Evolutionary conservation across 35 echinoderm and acorn worm species (phyloP), one percentile per base, ranked within the genome.

Genomic region (Holothuria glaberrima): DNA sequence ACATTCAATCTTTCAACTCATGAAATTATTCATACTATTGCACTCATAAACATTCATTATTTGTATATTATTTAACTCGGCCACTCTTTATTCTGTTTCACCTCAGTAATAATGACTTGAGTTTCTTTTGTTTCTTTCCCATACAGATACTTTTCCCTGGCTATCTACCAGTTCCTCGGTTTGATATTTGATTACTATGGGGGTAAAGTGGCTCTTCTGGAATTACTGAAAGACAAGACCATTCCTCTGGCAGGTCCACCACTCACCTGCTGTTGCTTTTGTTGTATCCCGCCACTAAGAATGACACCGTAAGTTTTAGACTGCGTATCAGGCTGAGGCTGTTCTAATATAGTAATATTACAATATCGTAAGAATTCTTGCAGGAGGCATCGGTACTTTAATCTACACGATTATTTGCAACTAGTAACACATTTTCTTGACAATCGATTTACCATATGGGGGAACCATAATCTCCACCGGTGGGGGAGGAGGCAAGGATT

Each of bases 131-230:
- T 9, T 54, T 12, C 12, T 9, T 54, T 54, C 50, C 16, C 16
- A 14, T 54, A 54, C 50, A 98, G 96, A 30, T 94, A 94, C 75
- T 94, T 98, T 30, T 94, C 96, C 16, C 29, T 98, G 17, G 93
- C 96, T 22, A 89, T 98, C 58, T 94, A 83, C 74, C 96, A 98
- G 61, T 98, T 98, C 59, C 72, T 98, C n/a, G 89, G 89, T 88
- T 62, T 98, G 68, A 94, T 98, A 38, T 76, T 98, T 38, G 91
- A 92, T 30, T 98, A 92, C 50, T 98, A 92, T 48, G 96, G 96
- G 5, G 96, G 93, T 4, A 90, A 92, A 35, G 32, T 60, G 12
- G 90, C 91, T 18, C 58, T 98, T 20, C 36, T 98, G 22, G 88
- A 88, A 36, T 67, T 83, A 21, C 83, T 98, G 0, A 88, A 88